Evolutionary conservation across 37 sponge, comb jelly and placozoan species (phyloP), one percentile per base, ranked within the genome.

Genomic region (Agelas oroides): DNA sequence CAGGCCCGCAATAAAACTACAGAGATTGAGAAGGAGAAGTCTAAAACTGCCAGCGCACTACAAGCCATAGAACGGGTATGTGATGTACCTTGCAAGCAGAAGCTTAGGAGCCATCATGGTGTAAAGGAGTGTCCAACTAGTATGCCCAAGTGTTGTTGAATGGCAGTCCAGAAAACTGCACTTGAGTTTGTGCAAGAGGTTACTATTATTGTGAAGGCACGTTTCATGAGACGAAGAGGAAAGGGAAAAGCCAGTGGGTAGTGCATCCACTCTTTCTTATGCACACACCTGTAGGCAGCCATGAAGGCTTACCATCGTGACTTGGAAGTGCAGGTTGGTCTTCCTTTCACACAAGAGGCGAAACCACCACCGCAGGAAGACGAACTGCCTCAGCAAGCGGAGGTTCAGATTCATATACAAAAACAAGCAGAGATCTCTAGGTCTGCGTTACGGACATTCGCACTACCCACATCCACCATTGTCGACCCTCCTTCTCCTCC

Each of bases 251-350:
- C 46, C 3, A 3, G 6, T 46, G 46, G 8, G 6, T 8, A 46
- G 46, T 12, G 46, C 46, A 46, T 8, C 46, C 46, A 12, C 46
- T 8, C 46, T 46, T 8, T 46, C 46, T 12, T 46, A 8, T 46
- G 46, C 46, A 46, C 46, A 46, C 8, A 46, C 46, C 46, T 46
- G 8, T 46, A 86, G 14, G 87, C 91, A 36, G 77, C 73, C 30
- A 31, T 91, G 21, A 76, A 67, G 13, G 77, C 86, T 20, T 79
- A 87, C 74, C 75, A 87, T 56, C 73, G 80, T 18, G 87, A 80
- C 37, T 38, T 87, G 25, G 70, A 60, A 18, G 61, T 60, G 33
- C n/a, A 20, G 21, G 23, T 38, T 1, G 64, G 78, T 61, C 38
- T 24, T 21, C 13, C 78, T 37, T 11, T n/a, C 40, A 57, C 53